phyloP scores from a whole-genome alignment of 2,888 invertebrate genomes.

The Petrophora chlorosata region DNA sequence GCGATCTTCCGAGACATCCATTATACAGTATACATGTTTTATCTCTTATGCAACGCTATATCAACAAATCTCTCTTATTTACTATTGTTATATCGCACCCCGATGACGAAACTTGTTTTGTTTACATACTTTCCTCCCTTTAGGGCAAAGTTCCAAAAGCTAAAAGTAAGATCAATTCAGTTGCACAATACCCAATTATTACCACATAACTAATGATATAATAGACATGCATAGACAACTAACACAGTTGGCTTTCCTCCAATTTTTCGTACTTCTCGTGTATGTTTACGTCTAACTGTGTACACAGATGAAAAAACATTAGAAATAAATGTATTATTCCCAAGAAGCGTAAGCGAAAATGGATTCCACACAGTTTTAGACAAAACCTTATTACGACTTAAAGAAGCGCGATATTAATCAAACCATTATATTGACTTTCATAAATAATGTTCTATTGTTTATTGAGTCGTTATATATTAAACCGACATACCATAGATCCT shows the following conservation, averaged over 20 bases:
- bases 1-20: too few species aligned
- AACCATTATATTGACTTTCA: too few species aligned
- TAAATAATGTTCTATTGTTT: too few species aligned
- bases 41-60: too few species aligned
- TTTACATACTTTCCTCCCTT: conserved; percentile 5
- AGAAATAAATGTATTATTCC: background rate
- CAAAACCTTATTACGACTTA: too few species aligned
- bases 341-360: background rate
- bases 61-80: too few species aligned
- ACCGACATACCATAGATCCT: too few species aligned
- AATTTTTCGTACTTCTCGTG: conserved; percentile 38
- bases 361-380: too few species aligned
- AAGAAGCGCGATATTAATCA: too few species aligned
- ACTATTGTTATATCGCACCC: background rate
- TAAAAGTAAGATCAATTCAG: conserved; percentile 4
- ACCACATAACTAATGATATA: conserved; percentile 24
- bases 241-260: conserved; percentile 50
- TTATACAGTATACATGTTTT: too few species aligned
- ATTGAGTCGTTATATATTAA: too few species aligned
- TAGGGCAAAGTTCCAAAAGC: conserved; percentile 16
- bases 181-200: conserved; percentile 17
- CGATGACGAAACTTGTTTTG: conserved; percentile 1
- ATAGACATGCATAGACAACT: conserved; percentile 22
- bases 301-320: conserved; percentile 1
- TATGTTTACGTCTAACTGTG: conserved; percentile 39